Base-by-base conservation (phyloP, 1,140 invertebrate species). In the Caenorhabditis briggsae region DNA sequence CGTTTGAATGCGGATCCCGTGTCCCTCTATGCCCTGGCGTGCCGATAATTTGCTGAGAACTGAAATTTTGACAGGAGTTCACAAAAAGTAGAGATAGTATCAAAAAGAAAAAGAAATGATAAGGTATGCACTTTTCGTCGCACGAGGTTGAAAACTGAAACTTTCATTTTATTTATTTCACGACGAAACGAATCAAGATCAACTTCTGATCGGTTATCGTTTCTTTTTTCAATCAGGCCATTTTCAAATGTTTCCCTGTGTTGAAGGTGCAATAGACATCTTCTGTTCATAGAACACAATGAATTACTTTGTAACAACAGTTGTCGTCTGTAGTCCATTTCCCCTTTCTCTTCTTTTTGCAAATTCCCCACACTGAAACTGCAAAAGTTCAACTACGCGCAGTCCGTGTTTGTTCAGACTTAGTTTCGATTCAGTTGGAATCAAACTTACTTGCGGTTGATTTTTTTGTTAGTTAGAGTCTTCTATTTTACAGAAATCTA, bases 261-360 rank as follows among this genome's bases (percentile, higher is more conserved):
- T 50, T 78, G n/a, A 78, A 23, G 53, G 41, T 70, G 20, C 33
- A 70, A 23, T 46, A 43, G n/a, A 78, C 3, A 46, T 12, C 70
- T 50, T 78, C 20, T 78, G 70, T 78, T 78, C 70, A 78, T 48
- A 50, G 46, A 78, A 78, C 70, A 78, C 59, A 11, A 64, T 64
- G 59, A 33, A 64, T 78, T 46, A 11, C 18, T 78, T 78, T 78
- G 33, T 78, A 48, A 78, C 46, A 78, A 78, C 70, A 78, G 70
- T 78, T 78, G 70, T 23, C 46, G 70, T 78, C 46, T 33, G 70
- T n/a, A n/a, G 1, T 70, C 23, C 5, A 9, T 18, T 70, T 46
- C 33, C 46, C 23, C 12, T 33, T 50, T 50, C 20, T 43, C 9
- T 50, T 50, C 50, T 78, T 78, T 78, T 78, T 78, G 70, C 43